Percentiles rank a stretch among this genome's conserved stretches.
These are phyloP conservation scores for Myotis davidii DNA, from an alignment of 2,113 vertebrate genomes.

Conservation along the genomic window DNA sequence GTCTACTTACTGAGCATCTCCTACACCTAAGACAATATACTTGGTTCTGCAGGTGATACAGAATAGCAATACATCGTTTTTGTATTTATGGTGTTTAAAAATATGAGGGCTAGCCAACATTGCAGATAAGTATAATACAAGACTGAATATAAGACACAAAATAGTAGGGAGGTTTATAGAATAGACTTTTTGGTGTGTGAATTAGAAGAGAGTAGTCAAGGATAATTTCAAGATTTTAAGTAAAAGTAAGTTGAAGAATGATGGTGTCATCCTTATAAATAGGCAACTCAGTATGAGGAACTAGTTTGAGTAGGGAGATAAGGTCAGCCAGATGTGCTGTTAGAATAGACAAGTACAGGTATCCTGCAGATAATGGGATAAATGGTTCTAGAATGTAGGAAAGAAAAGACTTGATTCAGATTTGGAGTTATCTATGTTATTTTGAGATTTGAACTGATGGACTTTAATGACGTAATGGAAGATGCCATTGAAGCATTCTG, in stretches of 20 bases:
- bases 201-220: not conserved
- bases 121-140: not conserved
- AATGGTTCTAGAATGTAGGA: not conserved
- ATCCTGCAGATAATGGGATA: not conserved
- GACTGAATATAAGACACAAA: not conserved
- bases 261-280: not conserved
- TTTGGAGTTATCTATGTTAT: not conserved
- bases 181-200: not conserved
- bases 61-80: not conserved
- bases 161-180: not conserved
- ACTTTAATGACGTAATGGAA: not conserved
- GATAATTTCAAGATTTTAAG: conserved; percentile 28
- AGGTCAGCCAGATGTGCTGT: not conserved
- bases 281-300: not conserved
- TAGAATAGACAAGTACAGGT: not conserved
- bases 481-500: not conserved
- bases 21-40: not conserved
- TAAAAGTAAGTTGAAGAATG: conserved; percentile 24
- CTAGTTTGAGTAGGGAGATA: not conserved
- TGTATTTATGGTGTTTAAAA: not conserved
- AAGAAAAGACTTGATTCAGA: not conserved
- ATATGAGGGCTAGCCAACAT: not conserved
- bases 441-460: not conserved
- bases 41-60: not conserved
- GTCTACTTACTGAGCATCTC: not conserved